phyloP scores from a whole-genome alignment of 1,140 invertebrate genomes.

The Limonius californicus region DNA sequence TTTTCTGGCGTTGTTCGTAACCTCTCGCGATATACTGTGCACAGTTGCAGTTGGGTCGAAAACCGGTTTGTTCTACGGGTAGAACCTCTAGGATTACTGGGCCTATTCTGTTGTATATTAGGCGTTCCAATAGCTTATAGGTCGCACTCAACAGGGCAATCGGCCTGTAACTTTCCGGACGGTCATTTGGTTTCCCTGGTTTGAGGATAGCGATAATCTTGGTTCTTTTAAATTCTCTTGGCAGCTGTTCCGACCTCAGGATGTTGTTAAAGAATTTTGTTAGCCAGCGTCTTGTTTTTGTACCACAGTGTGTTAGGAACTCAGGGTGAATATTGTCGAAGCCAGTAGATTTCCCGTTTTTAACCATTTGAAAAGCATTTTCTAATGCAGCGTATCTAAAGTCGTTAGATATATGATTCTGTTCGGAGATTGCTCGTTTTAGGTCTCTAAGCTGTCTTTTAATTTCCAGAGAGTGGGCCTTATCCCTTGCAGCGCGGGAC shows the following conservation, averaged over 20 bases:
- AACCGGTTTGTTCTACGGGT: constrained; percentile 24
- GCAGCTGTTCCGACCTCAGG: constrained; percentile 6
- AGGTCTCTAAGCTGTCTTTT: too few species aligned
- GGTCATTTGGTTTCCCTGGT: constrained; percentile 23
- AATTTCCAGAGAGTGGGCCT: too few species aligned
- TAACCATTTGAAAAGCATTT: too few species aligned
- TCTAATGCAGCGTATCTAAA: too few species aligned
- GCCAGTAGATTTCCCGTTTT: too few species aligned
- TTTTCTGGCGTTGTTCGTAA: constrained; percentile 7
- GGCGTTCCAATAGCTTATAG: constrained; percentile 23
- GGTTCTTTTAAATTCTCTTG: constrained; percentile 19
- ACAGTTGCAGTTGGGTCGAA: constrained; percentile 19
- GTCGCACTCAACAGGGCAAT: constrained; percentile 11
- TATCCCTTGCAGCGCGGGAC: too few species aligned
- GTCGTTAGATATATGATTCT: too few species aligned
- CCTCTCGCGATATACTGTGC: constrained; percentile 23
- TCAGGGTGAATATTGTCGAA: too few species aligned
- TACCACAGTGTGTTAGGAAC: too few species aligned
- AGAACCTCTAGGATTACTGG: not conserved
- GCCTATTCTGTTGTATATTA: constrained; percentile 18
- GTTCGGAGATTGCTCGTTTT: too few species aligned
- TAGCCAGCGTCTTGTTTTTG: not conserved
- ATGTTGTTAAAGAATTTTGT: constrained; percentile 23
- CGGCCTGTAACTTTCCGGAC: constrained; percentile 19
- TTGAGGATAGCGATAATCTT: constrained; percentile 23